Evolutionary conservation across 2,888 invertebrate species (phyloP).

Genomic region (Pandemis corylana): DNA sequence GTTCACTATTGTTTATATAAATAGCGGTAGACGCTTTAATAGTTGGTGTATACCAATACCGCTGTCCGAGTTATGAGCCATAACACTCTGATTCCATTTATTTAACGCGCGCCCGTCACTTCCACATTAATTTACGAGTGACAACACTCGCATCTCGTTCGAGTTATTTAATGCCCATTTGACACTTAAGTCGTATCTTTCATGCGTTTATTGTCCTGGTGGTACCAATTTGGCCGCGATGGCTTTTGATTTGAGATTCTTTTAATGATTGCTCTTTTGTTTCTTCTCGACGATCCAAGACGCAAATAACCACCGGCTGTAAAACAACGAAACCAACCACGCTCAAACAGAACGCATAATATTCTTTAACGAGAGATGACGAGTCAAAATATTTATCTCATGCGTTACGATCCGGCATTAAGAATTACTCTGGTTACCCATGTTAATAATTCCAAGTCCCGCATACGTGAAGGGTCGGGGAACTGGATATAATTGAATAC

Average conservation of each 20-base stretch:
- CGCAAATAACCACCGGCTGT: slow-evolving; percentile 38
- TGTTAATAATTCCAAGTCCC: slow-evolving; percentile 74
- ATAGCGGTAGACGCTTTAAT: slow-evolving; percentile 39
- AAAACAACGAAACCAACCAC: slow-evolving; percentile 39
- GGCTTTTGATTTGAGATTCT: slow-evolving; percentile 59
- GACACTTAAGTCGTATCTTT: slow-evolving; percentile 76
- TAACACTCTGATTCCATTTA: slow-evolving; percentile 81
- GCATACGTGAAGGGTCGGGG: slow-evolving; percentile 75
- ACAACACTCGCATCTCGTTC: slow-evolving; percentile 77
- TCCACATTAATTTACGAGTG: slow-evolving; percentile 81
- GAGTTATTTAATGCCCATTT: slow-evolving; percentile 79
- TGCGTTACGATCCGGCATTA: slow-evolving; percentile 35
- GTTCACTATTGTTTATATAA: slow-evolving; percentile 34
- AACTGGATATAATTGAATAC: slow-evolving; percentile 83
- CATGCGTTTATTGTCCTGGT: slow-evolving; percentile 69
- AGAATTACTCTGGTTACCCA: slow-evolving; percentile 63
- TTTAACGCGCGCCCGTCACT: slow-evolving; percentile 70
- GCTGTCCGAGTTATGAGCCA: slow-evolving; percentile 72
- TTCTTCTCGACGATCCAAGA: slow-evolving; percentile 25
- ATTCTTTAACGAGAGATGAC: slow-evolving; percentile 28
- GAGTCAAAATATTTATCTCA: slow-evolving; percentile 38
- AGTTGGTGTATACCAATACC: slow-evolving; percentile 36
- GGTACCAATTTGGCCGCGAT: slow-evolving; percentile 70
- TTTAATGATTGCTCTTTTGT: slow-evolving; percentile 44
- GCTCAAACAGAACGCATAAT: slow-evolving; percentile 31